Evolutionary conservation across 2,113 vertebrate genomes (phyloP), one percentile per base, ranked within the genome.

Genomic region (Myiozetetes cayanensis): DNA sequence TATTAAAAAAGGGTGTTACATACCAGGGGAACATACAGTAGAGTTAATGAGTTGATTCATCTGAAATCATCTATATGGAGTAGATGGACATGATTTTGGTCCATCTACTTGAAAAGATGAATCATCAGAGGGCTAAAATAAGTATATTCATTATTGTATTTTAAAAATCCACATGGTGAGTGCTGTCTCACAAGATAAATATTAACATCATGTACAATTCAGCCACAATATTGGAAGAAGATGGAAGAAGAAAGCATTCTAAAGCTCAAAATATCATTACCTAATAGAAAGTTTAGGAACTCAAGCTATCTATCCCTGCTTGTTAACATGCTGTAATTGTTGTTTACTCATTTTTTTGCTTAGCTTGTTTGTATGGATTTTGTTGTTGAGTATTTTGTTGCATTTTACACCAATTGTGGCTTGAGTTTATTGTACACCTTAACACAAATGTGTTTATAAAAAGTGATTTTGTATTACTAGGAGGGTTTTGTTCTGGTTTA

Each of bases 241-340:
- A 53, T 62, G 18, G 31, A 84, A 87, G 71, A 91, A 56, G 44
- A 93, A 78, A 68, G 23, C 31, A 61, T 75, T 72, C 53, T 85
- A 82, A 94, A 85, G 3, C 81, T 89, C 44, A 87, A 50, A 85
- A 92, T 87, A 61, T 82, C 86, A 47, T 87, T 90, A 47, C 39
- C 58, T 87, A 78, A 85, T 84, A 93, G 67, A 85, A 96, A 85
- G 47, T 61, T 82, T 87, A 89, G 81, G 53, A 89, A 76, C n/a
- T 53, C 70, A 72, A 61, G 77, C 68, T 86, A 50, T 72, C 61
- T 90, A n/a, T 68, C n/a, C 14, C 66, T 82, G n/a, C 53, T 87
- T 91, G 66, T 89, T 94, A 94, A 96, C n/a, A 91, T 85, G 28
- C 70, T 89, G 41, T 94, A 95, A 95, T 95, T 96, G 91, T 62